Evolutionary conservation across 2,113 vertebrate genomes (phyloP), one percentile per base, ranked within the genome.

Genomic region (Motacilla tschutschensis): DNA sequence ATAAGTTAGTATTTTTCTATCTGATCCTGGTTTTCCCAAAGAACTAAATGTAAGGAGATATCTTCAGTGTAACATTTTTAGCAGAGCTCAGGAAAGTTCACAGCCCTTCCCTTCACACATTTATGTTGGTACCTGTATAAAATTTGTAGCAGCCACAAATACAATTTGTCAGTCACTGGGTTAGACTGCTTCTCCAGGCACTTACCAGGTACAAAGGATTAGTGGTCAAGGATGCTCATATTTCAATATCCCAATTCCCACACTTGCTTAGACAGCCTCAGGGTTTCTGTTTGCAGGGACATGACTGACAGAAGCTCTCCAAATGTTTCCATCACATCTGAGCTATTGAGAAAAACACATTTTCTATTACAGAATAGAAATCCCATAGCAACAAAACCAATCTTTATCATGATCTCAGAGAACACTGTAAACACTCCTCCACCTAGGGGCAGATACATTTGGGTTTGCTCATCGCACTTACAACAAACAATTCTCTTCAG

Each of bases 291-390:
- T 74, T 33, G 19, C 60, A 66, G 48, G 54, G 20, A 60, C 55
- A 47, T 0, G 0, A n/a, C 6, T 0, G 1, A 29, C n/a, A 57
- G 31, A 48, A 86, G 35, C 43, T 46, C 48, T 58, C 53, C 20
- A 54, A 28, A n/a, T 48, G 17, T 33, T 64, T 60, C 46, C 5
- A 5, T 66, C 51, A 38, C 31, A 83, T 29, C 35, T 31, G 21
- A 35, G 51, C 43, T 77, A 62, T 12, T 48, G 20, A 74, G 43
- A 22, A 83, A 88, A 62, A 50, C 1, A 2, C 33, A 11, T 80
- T 75, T 79, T 59, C 58, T 47, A 19, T 57, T 65, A 46, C 38
- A 67, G 58, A 82, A 44, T 0, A 9, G 59, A 79, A 87, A 72
- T 35, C 76, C 69, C 75, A 46, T 58, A 79, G 75, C 38, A 86